Conservation (phyloP, 2,113 vertebrate species). For the Clarias gariepinus region DNA sequence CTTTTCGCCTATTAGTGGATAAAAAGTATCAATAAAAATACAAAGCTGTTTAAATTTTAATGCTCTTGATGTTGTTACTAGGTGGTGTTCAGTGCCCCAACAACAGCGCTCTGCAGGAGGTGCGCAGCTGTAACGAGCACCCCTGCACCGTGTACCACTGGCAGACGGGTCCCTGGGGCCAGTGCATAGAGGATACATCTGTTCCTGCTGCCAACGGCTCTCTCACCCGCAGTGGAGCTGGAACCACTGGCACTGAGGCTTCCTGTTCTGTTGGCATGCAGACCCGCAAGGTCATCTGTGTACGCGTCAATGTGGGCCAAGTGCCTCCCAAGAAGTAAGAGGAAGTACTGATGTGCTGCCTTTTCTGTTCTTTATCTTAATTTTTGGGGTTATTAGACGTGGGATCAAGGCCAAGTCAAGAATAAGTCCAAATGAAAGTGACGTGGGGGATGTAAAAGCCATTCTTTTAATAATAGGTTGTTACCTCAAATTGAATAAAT, state of each 20-base stretch:
- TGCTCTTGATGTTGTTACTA: conserved; percentile 55
- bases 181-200: conserved; percentile 91
- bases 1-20: not conserved
- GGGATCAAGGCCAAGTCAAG: not conserved
- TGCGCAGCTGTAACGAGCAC: conserved; percentile 90
- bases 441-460: too few relatives aligned
- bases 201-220: conserved; percentile 84
- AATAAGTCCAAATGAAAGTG: not conserved
- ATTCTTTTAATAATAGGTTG: not conserved
- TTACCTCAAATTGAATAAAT: not conserved
- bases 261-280: conserved; percentile 95
- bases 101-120: conserved; percentile 86
- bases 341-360: not conserved
- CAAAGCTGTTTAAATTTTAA: not conserved
- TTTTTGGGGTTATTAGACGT: not conserved
- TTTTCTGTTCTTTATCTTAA: not conserved
- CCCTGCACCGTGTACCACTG: conserved; percentile 97
- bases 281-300: conserved; percentile 96
- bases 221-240: conserved; percentile 53
- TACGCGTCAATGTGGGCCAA: conserved; percentile 96
- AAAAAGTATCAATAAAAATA: not conserved
- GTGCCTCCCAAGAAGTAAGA: conserved; percentile 97
- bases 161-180: conserved; percentile 92
- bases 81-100: conserved; percentile 90
- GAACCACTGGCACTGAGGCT: conserved; percentile 70